Base-by-base conservation (phyloP, 1,140 invertebrate species). In the Apis dorsata region DNA sequence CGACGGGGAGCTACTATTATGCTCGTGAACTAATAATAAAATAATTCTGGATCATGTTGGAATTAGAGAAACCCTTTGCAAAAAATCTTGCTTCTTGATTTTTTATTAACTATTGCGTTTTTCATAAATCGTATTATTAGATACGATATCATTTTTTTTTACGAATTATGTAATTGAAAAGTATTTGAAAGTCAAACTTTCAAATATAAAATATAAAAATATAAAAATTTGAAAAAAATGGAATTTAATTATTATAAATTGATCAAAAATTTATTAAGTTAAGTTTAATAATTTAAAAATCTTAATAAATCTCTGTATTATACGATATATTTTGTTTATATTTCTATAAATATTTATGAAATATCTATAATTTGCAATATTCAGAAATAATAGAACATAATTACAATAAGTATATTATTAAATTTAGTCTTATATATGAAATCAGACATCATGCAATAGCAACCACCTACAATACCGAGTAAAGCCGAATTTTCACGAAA, bases 401-500 rank as follows among this genome's bases (percentile, higher is more conserved):
- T 12, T 63, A 17, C 17, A 28, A 44, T 44, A 44, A 7, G 1
- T 62, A 17, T 15, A 21, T 53, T 51, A 21, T 8, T 55, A 49
- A 44, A 57, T 70, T 70, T 69, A 34, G 49, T 17, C 11, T 53
- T 49, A 79, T 62, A 57, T 24, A 19, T 15, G 24, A 57, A 34
- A 51, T 19, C 57, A 62, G 59, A 72, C 24, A 44, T 19, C 19
- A 19, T 72, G 57, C 24, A 66, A 21, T 8, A 55, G 24, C 62
- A 34, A 65, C 60, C 63, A 79, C 62, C 63, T 51, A 77, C 11
- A 3, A 24, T 8, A 28, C 57, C 55, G 80, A 68, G 49, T 11
- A 21, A 28, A 34, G 1, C 75, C 80, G 65, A 82, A 68, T 69
- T 62, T 78, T 15, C 2, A 60, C 80, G 74, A 77, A 59, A 19